Percentiles rank a stretch among this genome's conserved stretches.
These are phyloP conservation scores for Trogon melanurus DNA, from an alignment of 2,113 vertebrate genomes.

Conservation along the genomic window DNA sequence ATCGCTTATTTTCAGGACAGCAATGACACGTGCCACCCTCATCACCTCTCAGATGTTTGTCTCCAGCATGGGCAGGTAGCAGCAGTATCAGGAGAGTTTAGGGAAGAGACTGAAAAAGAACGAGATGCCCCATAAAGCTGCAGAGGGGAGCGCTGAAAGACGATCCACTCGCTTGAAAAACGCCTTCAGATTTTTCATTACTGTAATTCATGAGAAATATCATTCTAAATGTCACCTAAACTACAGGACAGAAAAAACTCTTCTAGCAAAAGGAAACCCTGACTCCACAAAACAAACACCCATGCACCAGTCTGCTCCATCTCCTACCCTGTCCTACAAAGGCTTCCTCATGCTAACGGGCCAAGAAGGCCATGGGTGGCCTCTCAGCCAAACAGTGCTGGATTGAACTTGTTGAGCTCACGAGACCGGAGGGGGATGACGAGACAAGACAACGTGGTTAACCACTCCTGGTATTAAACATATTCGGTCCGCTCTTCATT, in stretches of 20 bases:
- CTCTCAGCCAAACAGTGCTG: neutral
- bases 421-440: neutral
- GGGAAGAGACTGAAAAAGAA: neutral
- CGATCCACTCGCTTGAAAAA: neutral
- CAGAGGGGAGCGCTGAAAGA: neutral
- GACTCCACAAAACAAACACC: neutral
- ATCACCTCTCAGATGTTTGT: neutral
- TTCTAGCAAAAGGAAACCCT: neutral
- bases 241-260: neutral
- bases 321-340: neutral
- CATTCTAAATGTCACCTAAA: neutral
- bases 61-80: neutral
- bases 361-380: neutral
- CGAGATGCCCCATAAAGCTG: neutral
- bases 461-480: neutral
- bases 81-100: neutral
- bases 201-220: neutral
- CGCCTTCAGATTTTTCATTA: neutral
- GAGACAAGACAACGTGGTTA: neutral
- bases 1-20: neutral
- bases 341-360: accelerated
- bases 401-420: neutral
- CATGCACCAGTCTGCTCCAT: neutral
- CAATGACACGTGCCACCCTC: neutral
- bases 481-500: slow-evolving; percentile 15